These are phyloP conservation scores for Drosophila austrosaltans DNA, from an alignment of 2,888 invertebrate species.

Conservation along the genomic window DNA sequence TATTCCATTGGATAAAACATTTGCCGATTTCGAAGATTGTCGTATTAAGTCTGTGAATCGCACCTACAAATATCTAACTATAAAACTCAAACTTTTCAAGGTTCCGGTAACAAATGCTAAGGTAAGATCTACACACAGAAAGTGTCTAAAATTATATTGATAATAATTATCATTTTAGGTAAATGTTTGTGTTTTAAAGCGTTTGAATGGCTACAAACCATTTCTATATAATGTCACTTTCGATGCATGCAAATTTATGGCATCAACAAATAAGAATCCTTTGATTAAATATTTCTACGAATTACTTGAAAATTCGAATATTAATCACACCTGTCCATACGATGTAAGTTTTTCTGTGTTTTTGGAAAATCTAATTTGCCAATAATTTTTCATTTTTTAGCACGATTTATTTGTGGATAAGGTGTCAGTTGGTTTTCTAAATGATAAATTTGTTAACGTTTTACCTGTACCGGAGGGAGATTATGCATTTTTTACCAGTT, in stretches of 20 bases:
- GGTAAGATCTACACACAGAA: not conserved
- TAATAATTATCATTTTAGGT: not conserved
- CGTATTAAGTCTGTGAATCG: constrained; percentile 42
- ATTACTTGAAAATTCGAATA: not conserved
- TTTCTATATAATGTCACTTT: too few species aligned
- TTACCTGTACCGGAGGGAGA: not conserved
- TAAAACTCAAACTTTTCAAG: not conserved
- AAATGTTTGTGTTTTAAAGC: not conserved
- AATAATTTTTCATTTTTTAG: not conserved
- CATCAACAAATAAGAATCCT: not conserved
- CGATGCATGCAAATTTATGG: too few species aligned
- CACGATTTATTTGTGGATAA: not conserved
- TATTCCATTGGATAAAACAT: constrained; percentile 13
- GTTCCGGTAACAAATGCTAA: constrained; percentile 16
- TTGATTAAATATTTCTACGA: not conserved
- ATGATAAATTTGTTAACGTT: not conserved
- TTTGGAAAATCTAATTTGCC: too few species aligned
- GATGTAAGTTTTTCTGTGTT: not conserved
- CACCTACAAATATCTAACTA: constrained; percentile 34
- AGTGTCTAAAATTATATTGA: not conserved
- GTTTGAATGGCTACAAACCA: constrained; percentile 19
- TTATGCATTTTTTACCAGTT: not conserved
- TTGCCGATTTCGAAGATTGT: constrained; percentile 26
- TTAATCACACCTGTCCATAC: not conserved
- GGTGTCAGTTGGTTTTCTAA: not conserved